These are phyloP conservation scores for Picus viridis DNA, from an alignment of 2,797 vertebrate genomes.

Conservation along the genomic window DNA sequence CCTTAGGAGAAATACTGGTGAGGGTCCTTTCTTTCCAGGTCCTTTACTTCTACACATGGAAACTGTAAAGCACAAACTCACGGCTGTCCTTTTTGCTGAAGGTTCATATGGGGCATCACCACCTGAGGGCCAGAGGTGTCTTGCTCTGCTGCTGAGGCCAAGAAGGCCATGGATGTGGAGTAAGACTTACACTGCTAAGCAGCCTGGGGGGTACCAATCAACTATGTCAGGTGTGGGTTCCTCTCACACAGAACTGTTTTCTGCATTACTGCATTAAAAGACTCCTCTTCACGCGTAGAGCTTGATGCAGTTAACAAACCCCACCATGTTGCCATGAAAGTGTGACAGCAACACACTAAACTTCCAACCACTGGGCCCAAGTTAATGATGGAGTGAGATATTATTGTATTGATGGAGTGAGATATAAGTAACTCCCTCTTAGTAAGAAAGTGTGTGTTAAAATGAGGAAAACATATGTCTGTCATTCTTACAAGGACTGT, in stretches of 20 bases:
- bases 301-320: background rate
- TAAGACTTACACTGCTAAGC: background rate
- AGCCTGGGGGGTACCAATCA: background rate
- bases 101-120: background rate
- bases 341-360: background rate
- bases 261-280: background rate
- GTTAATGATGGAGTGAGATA: background rate
- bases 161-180: background rate
- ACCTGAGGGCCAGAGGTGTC: background rate
- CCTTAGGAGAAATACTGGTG: background rate
- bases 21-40: background rate
- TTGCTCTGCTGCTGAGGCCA: background rate
- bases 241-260: background rate
- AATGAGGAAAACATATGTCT: background rate
- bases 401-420: background rate
- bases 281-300: background rate
- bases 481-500: background rate
- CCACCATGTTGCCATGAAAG: fast-evolving
- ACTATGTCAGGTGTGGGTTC: background rate
- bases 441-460: background rate
- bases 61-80: background rate
- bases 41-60: background rate
- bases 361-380: background rate
- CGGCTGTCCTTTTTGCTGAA: background rate
- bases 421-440: background rate